These are phyloP conservation scores for Porites lobata DNA, from an alignment of 92 coral and sea anemone genomes.

Conservation along the genomic window DNA sequence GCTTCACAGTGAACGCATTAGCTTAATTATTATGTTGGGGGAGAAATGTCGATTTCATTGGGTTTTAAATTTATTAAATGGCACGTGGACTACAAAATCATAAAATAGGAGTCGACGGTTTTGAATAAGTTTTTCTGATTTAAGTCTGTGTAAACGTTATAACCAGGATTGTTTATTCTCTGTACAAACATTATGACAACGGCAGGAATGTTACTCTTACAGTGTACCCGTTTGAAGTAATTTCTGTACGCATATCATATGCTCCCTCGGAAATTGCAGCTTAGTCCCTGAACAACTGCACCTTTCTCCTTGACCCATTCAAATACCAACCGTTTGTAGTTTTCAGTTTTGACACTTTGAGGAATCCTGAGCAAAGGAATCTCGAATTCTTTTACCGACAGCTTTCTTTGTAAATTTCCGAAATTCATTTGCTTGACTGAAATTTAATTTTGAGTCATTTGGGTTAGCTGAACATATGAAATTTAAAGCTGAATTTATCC, in stretches of 20 bases:
- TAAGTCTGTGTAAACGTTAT: too few species aligned
- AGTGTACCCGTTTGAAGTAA: not conserved
- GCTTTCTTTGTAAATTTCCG: not conserved
- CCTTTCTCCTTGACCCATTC: too few species aligned
- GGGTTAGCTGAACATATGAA: not conserved
- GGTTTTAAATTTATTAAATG: not conserved
- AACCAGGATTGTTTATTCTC: not conserved
- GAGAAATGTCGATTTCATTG: too few species aligned
- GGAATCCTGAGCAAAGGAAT: not conserved
- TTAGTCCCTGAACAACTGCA: not conserved
- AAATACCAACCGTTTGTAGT: too few species aligned
- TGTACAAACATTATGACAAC: not conserved
- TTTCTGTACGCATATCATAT: slow-evolving; percentile 1
- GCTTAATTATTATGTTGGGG: not conserved
- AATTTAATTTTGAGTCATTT: not conserved
- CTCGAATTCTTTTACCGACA: not conserved
- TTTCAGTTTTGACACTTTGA: not conserved
- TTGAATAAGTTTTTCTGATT: too few species aligned
- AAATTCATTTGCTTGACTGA: not conserved
- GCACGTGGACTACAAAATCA: not conserved
- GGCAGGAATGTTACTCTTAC: not conserved
- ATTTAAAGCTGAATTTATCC: not conserved
- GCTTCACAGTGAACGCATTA: too few species aligned
- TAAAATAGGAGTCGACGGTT: too few species aligned
- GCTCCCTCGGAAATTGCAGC: not conserved